Base-by-base conservation (phyloP, 2,113 vertebrate species). In the Gasterosteus nipponicus region DNA sequence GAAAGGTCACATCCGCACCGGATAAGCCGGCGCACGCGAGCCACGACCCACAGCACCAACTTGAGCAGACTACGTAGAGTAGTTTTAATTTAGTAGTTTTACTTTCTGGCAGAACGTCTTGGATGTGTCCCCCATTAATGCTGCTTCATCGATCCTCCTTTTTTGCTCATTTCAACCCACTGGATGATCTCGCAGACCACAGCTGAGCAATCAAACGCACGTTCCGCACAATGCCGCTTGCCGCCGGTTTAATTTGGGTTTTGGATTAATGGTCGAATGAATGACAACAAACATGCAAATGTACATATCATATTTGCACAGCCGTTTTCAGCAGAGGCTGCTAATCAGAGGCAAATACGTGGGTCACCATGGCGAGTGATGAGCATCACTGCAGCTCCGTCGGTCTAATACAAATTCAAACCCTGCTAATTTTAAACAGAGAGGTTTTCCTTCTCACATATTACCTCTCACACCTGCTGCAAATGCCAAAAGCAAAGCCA, bases 231-330 rank as follows among this genome's bases (percentile, higher is more conserved):
- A 54, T 18, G 64, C 75, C 75, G 87, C 85, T 88, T 88, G 76
- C 87, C 46, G 68, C 58, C 82, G 73, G 83, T 82, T 84, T 56
- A 74, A 81, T 89, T 90, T 87, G 83, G 84, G 85, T 89, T 89
- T 83, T 83, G 79, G 91, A 91, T 93, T 93, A 92, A 86, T 86
- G 84, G 74, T 60, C 58, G 88, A 87, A 89, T 64, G 84, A 77
- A 73, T 78, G 80, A 87, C 82, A 81, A 81, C 91, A 89, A 81
- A 82, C 84, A 88, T 76, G 82, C 85, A 83, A 90, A 91, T 81
- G 75, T 76, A 82, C 89, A 79, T 92, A 92, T 91, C 90, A 62
- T 91, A 91, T 93, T 91, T 91, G 83, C 82, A 72, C 91, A 91
- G 91, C 87, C 83, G 87, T 61, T 90, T 87, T 72, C 78, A 77